Evolutionary conservation across 1,140 invertebrate species (phyloP), one percentile per base, ranked within the genome.

Genomic region (Bombus sylvicola): DNA sequence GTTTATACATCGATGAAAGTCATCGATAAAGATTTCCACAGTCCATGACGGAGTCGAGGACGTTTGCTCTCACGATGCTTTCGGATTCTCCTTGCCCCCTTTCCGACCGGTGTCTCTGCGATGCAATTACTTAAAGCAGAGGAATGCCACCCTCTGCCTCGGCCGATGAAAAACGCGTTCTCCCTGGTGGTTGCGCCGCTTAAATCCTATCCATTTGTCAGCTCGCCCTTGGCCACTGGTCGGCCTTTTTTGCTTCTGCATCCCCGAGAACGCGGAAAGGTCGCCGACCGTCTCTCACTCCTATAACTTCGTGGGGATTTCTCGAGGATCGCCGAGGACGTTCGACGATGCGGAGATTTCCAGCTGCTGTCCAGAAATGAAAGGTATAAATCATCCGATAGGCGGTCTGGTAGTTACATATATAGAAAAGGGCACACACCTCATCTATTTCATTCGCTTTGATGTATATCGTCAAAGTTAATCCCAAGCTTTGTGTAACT

Each of bases 51-150:
- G 12, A 13, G 25, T 71, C 25, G 66, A 22, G 25, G 6, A 41
- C 37, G 41, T 43, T 37, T 22, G 59, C 18, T n/a, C 3, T 13
- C 1, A 15, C 39, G 25, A 15, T 39, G 34, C 37, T 28, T 12
- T 39, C 68, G 68, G 0, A 25, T 69, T 2, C 39, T 53, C n/a
- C 28, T 9, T 28, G 73, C 57, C n/a, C n/a, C 13, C 41, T 43
- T 57, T 64, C 31, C 43, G 31, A 62, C 86, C 68, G 5, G 25
- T 59, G 57, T 69, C 86, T 85, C 71, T n/a, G 83, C 83, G 89
- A 92, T 93, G 89, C 91, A 93, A 92, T 93, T 93, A 93, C 92
- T 93, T 93, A 93, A 88, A 90, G 91, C 89, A 89, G 77, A 74
- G 81, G 41, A n/a, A 25, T 78, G 72, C 79, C 80, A 78, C 87